These are phyloP conservation scores for Octodonta nipae DNA, from an alignment of 2,888 invertebrate species.

Conservation along the genomic window DNA sequence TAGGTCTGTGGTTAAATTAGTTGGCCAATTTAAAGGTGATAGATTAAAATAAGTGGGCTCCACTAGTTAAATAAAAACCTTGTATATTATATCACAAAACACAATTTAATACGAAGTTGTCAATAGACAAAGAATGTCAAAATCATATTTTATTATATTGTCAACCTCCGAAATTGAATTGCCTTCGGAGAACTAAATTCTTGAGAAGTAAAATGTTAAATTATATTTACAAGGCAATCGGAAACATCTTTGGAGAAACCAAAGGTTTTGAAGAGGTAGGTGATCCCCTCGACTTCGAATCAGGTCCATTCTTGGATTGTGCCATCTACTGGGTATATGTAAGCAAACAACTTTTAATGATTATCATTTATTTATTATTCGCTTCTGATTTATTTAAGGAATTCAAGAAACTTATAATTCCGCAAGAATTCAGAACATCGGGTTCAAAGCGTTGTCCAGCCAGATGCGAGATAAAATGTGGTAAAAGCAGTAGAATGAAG, in stretches of 20 bases:
- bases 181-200: too few relatives aligned
- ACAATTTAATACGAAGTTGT: too few relatives aligned
- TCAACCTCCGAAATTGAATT: too few relatives aligned
- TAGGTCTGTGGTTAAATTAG: too few relatives aligned
- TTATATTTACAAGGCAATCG: slow-evolving; percentile 23
- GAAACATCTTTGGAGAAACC: slow-evolving; percentile 19
- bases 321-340: slow-evolving; percentile 26
- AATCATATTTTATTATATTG: too few relatives aligned
- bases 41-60: too few relatives aligned
- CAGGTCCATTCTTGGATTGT: slow-evolving; percentile 24
- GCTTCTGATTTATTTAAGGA: slow-evolving; percentile 4
- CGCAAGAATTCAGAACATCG: slow-evolving; percentile 11
- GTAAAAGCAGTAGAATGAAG: not conserved
- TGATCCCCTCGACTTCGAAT: slow-evolving; percentile 27
- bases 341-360: slow-evolving; percentile 13
- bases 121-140: too few relatives aligned
- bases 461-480: slow-evolving; percentile 6
- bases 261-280: slow-evolving; percentile 15
- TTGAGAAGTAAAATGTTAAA: too few relatives aligned
- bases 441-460: slow-evolving; percentile 10
- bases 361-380: slow-evolving; percentile 1
- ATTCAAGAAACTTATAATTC: slow-evolving; percentile 17
- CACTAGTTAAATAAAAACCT: too few relatives aligned
- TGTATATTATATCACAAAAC: too few relatives aligned
- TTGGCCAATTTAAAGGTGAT: too few relatives aligned